Percentiles rank a stretch among this genome's conserved stretches.
phyloP scores from a whole-genome alignment of 2,797 vertebrate genomes.

The Limnodromus scolopaceus region DNA sequence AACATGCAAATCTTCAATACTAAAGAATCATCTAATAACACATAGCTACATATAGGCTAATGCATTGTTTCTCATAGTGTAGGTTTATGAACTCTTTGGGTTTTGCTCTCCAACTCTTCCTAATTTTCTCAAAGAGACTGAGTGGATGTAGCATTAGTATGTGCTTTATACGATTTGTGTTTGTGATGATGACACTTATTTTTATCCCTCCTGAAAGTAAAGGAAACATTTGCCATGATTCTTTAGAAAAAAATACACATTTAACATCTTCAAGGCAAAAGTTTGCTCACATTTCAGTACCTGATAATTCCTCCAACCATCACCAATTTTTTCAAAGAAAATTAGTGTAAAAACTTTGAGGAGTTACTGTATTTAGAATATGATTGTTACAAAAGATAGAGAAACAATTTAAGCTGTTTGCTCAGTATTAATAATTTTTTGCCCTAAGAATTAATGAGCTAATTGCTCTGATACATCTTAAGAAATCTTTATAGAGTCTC shows the following conservation, averaged over 20 bases:
- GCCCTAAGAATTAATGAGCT: background rate
- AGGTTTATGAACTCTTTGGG: background rate
- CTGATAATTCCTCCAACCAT: background rate
- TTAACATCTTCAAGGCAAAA: background rate
- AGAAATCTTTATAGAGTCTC: background rate
- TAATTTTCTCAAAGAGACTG: background rate
- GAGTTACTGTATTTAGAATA: background rate
- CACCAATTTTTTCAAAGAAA: background rate
- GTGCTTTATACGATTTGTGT: background rate
- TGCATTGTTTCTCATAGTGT: background rate
- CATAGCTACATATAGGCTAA: background rate
- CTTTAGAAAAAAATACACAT: background rate
- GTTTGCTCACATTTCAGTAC: background rate
- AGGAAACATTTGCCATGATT: background rate
- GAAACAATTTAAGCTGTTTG: background rate
- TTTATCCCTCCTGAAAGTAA: background rate
- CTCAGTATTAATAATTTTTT: background rate
- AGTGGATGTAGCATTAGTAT: background rate
- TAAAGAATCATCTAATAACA: background rate
- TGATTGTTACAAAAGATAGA: background rate
- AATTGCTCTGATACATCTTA: background rate
- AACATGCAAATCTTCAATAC: background rate
- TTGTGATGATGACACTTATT: background rate
- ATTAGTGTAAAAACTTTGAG: background rate
- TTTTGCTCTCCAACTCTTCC: background rate